Conservation (phyloP, 2,113 vertebrate genomes). For the Paedocypris sp. region DNA sequence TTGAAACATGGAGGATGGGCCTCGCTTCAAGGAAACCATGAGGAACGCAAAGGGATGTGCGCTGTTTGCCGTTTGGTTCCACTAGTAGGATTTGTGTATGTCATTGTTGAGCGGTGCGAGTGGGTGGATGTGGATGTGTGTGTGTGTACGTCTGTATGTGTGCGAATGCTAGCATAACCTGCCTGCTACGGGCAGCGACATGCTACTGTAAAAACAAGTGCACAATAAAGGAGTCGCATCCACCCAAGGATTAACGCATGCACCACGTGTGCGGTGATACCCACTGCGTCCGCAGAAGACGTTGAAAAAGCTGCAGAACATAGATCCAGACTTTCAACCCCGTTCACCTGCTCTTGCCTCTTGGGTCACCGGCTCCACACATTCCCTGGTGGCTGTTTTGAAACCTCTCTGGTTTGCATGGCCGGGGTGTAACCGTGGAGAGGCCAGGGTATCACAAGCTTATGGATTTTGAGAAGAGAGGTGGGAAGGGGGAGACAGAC, state of each 20-base stretch:
- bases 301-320: background rate
- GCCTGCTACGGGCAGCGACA: slow-evolving; percentile 44
- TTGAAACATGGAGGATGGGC: slow-evolving; percentile 52
- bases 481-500: slow-evolving; percentile 91
- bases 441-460: slow-evolving; percentile 99
- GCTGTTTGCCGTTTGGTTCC: slow-evolving; percentile 55
- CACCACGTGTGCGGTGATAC: background rate
- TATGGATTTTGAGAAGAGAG: slow-evolving; percentile 99
- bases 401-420: slow-evolving; percentile 78
- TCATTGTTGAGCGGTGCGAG: background rate
- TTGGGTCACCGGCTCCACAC: slow-evolving; percentile 39
- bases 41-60: slow-evolving; percentile 50
- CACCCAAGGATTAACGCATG: slow-evolving; percentile 19
- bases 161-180: slow-evolving; percentile 45
- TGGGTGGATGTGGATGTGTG: slow-evolving; percentile 40
- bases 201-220: slow-evolving; percentile 43
- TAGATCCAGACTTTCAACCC: slow-evolving; percentile 15
- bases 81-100: slow-evolving; percentile 44
- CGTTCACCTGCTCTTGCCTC: slow-evolving; percentile 8
- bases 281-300: background rate
- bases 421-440: slow-evolving; percentile 97
- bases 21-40: slow-evolving; percentile 55
- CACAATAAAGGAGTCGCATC: slow-evolving; percentile 24
- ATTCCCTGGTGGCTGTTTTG: slow-evolving; percentile 54
- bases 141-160: slow-evolving; percentile 40